Evolutionary conservation across 2,888 invertebrate species (phyloP).

Genomic region (Nomada flava): DNA sequence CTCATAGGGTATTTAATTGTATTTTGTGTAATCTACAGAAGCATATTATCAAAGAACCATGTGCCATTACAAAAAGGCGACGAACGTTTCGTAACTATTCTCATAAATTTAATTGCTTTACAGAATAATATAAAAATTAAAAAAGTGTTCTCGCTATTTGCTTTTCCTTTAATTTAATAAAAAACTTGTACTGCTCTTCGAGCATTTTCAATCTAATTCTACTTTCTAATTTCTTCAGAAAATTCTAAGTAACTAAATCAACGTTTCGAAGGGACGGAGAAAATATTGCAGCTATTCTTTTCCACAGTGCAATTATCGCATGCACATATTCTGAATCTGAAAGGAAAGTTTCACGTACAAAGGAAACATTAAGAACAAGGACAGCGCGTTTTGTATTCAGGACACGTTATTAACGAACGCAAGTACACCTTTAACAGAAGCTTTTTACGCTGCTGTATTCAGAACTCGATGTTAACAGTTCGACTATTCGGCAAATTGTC

Average conservation of each 20-base stretch:
- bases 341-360: constrained; percentile 19
- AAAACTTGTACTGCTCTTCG: too few relatives aligned
- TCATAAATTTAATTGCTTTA: too few relatives aligned
- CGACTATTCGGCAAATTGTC: constrained; percentile 32
- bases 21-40: background rate
- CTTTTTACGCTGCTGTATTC: constrained; percentile 32
- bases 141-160: too few relatives aligned
- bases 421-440: constrained; percentile 20
- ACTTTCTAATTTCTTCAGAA: background rate
- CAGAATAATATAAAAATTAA: too few relatives aligned
- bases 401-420: constrained; percentile 35
- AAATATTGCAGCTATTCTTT: background rate
- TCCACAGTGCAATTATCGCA: constrained; percentile 9
- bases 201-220: background rate
- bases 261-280: background rate
- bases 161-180: too few relatives aligned
- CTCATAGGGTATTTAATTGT: background rate
- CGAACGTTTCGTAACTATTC: background rate
- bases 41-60: background rate
- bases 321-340: background rate
- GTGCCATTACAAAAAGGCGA: background rate
- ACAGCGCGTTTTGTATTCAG: constrained; percentile 19
- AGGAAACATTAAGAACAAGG: constrained; percentile 14
- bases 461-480: constrained; percentile 24
- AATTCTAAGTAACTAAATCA: background rate